Evolutionary conservation across 1,140 invertebrate species (phyloP).

Genomic region (Pygmarrhopalites habei): DNA sequence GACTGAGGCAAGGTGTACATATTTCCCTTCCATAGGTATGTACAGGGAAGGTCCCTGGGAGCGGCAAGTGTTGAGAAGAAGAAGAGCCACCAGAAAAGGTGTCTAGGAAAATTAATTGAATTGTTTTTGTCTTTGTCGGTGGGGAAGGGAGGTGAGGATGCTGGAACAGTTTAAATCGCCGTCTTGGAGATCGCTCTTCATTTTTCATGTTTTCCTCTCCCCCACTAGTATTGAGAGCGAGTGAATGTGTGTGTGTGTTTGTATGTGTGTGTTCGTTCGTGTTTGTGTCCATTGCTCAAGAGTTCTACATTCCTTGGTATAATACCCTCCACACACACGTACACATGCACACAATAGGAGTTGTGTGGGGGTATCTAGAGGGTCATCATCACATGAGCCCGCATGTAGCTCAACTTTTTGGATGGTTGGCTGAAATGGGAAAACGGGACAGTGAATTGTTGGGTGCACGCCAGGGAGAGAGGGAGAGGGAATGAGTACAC

Average conservation of each 20-base stretch:
- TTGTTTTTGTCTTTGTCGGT: constrained; percentile 24
- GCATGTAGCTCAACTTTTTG: no score
- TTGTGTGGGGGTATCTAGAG: no score
- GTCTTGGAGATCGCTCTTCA: no score
- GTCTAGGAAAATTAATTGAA: constrained; percentile 26
- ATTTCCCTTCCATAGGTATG: no score
- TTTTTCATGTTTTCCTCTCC: background rate
- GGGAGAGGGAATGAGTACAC: background rate
- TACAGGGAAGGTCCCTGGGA: background rate
- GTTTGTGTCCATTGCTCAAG: no score
- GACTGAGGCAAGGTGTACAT: no score
- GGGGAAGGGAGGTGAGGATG: constrained; percentile 10
- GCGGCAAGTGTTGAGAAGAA: constrained; percentile 1
- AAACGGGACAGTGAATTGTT: background rate
- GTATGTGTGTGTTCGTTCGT: no score
- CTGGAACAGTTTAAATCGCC: constrained; percentile 2
- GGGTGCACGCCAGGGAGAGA: constrained; percentile 1
- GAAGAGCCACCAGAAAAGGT: constrained; percentile 15
- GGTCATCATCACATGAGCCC: no score
- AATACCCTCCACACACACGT: background rate
- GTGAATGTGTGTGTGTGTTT: no score
- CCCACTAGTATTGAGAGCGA: background rate
- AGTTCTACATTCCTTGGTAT: background rate
- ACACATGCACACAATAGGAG: background rate
- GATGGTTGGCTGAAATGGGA: no score